phyloP scores from a whole-genome alignment of 2,113 vertebrate genomes.

The Erythrolamprus reginae region DNA sequence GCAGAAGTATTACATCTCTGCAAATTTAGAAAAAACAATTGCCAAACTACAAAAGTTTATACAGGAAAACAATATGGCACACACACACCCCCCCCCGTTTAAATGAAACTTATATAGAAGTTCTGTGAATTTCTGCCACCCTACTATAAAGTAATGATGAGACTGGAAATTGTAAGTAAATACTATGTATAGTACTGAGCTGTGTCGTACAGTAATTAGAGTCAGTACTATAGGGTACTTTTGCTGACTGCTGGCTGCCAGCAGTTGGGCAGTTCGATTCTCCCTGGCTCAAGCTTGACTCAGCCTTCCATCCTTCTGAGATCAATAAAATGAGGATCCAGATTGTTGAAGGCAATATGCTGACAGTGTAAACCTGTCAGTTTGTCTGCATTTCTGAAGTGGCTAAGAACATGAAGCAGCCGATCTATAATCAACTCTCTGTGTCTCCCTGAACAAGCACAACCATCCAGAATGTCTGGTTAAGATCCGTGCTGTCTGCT shows the following conservation, averaged over 20 bases:
- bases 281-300: no score
- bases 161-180: not conserved
- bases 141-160: no score
- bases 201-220: no score
- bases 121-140: not conserved
- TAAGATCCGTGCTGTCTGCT: not conserved
- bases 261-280: no score
- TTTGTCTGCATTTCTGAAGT: not conserved
- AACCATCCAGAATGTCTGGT: not conserved
- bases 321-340: no score
- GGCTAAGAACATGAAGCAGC: fast-evolving
- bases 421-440: not conserved
- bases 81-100: no score
- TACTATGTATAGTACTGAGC: not conserved
- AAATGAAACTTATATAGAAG: not conserved
- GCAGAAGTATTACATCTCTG: not conserved
- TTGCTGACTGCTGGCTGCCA: no score
- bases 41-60: not conserved
- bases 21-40: not conserved
- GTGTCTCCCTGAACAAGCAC: fast-evolving
- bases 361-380: not conserved
- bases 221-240: no score
- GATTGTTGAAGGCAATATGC: no score
- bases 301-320: no score
- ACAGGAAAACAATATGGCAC: not conserved